Conservation (phyloP, 2,113 vertebrate species). For the Pterocles burchelli region DNA sequence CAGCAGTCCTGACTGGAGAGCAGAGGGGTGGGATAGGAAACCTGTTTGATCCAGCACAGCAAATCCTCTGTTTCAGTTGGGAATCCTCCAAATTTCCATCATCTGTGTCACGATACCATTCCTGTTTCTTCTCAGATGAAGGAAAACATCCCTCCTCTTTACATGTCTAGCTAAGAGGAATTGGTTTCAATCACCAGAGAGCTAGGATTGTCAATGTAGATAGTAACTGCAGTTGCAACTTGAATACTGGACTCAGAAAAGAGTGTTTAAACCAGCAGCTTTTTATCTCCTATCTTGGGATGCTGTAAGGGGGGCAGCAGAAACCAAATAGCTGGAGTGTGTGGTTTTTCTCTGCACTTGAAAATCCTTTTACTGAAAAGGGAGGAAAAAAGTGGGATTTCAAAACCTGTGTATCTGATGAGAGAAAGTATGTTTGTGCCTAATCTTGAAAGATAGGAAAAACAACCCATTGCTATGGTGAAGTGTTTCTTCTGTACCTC, state of each 20-base stretch:
- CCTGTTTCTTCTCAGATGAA: background rate
- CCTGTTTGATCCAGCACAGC: background rate
- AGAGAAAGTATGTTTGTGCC: background rate
- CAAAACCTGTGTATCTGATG: constrained; percentile 14
- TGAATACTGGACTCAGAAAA: constrained; percentile 13
- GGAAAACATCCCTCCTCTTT: background rate
- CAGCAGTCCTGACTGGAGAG: background rate
- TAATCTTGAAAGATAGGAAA: constrained; percentile 47
- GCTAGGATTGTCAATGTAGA: background rate
- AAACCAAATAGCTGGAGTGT: constrained; percentile 37
- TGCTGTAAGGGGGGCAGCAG: constrained; percentile 19
- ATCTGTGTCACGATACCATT: background rate
- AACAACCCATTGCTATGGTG: background rate
- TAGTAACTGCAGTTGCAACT: background rate
- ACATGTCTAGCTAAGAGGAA: background rate
- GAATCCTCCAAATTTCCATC: background rate
- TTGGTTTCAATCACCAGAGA: background rate
- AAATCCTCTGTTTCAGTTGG: background rate
- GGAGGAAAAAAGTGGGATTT: background rate
- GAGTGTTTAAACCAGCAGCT: background rate
- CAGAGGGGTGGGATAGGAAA: background rate
- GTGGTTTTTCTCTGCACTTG: background rate
- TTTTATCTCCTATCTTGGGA: constrained; percentile 24
- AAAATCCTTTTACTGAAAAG: constrained; percentile 1
- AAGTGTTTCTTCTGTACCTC: constrained; percentile 7